Base-by-base conservation (phyloP, 1,140 invertebrate genomes). In the Sycophaga agraensis region DNA sequence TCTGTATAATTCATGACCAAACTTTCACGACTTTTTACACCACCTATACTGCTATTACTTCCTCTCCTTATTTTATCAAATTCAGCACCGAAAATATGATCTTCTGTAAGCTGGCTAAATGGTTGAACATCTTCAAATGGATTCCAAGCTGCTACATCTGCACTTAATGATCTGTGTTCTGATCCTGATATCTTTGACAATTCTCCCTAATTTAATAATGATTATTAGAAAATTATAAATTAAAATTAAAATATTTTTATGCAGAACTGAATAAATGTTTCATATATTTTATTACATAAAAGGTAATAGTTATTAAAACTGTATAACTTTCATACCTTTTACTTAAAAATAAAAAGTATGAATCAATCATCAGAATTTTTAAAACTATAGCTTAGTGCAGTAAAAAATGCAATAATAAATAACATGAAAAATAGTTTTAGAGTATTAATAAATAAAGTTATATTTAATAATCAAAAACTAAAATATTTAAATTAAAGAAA, bases 61-160 rank as follows among this genome's bases (percentile, higher is more conserved):
- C 89, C 87, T 69, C 89, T 83, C 69, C 91, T 81, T 69, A 93
- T 90, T 78, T 90, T 91, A 72, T 93, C 91, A 77, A 93, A 93
- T 79, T 93, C 91, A 22, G 89, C 89, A 56, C 91, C 91, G 79
- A 93, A 93, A 67, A 92, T 87, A 68, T 91, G 87, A 82, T 93
- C 91, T 70, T 93, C 92, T 2, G 88, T 89, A 75, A 91, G 84
- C 69, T 88, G 85, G 73, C 84, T 86, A 73, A 92, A 92, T n/a
- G 85, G 84, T 28, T 84, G 80, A 48, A 84, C 79, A 71, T 90
- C 88, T 70, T 88, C 89, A 71, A 93, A 93, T 19, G 91, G 91
- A 83, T 93, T 93, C 91, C 91, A 93, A 64, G 89, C 86, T 2
- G 83, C 82, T 21, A 89, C 82, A 67, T 87, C 85, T 22, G 82